phyloP scores from a whole-genome alignment of 2,888 invertebrate genomes.

The Chalcis sispes region DNA sequence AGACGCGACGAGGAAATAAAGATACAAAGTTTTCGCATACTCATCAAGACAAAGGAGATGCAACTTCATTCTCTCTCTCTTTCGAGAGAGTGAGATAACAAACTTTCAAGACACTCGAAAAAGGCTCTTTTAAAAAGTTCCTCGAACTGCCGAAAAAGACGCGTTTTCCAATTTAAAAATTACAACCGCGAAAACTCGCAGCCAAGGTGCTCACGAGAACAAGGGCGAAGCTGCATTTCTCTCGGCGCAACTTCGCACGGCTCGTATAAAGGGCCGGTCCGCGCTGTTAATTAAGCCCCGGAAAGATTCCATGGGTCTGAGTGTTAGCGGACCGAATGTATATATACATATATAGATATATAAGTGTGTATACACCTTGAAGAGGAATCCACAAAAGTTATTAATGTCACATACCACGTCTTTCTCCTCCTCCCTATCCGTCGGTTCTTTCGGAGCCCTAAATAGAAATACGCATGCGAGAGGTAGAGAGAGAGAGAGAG shows the following conservation, averaged over 20 bases:
- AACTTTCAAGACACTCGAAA: neutral
- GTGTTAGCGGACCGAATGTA: no score
- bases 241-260: slow-evolving; percentile 14
- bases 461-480: neutral
- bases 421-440: slow-evolving; percentile 12
- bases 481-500: no score
- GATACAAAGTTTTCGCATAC: neutral
- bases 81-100: slow-evolving; percentile 4
- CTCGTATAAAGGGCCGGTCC: slow-evolving; percentile 29
- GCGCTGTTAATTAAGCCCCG: slow-evolving; percentile 54
- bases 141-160: neutral
- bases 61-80: neutral
- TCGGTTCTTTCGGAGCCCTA: no score
- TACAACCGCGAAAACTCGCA: slow-evolving; percentile 12
- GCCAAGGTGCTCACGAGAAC: neutral
- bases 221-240: neutral
- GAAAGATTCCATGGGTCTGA: slow-evolving; percentile 46
- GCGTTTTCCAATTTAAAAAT: slow-evolving; percentile 43
- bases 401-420: slow-evolving; percentile 56
- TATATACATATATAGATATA: no score
- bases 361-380: no score
- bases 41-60: slow-evolving; percentile 6
- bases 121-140: slow-evolving; percentile 7
- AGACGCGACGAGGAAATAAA: neutral
- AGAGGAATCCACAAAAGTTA: slow-evolving; percentile 53